These are phyloP conservation scores for Hypsopygia costalis DNA, from an alignment of 2,888 invertebrate genomes.

Conservation along the genomic window DNA sequence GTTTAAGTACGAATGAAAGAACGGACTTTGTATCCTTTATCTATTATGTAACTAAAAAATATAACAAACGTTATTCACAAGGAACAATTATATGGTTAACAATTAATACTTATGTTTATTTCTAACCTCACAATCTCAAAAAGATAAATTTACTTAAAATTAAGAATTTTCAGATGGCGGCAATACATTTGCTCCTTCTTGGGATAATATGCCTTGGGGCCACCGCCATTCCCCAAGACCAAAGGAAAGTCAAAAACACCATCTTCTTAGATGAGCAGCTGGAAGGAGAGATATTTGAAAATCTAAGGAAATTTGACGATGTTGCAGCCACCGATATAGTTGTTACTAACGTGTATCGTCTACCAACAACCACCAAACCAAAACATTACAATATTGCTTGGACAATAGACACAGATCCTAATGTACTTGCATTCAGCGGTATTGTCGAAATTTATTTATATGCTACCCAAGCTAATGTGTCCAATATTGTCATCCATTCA, in stretches of 20 bases:
- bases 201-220: constrained; percentile 35
- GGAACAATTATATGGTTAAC: too few relatives aligned
- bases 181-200: constrained; percentile 38
- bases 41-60: too few relatives aligned
- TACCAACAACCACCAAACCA: constrained; percentile 75
- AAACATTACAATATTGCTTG: constrained; percentile 72
- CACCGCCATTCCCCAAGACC: constrained; percentile 33
- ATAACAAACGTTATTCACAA: too few relatives aligned
- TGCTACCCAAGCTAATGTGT: constrained; percentile 42
- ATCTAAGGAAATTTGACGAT: constrained; percentile 18
- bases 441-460: constrained; percentile 46
- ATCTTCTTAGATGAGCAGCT: constrained; percentile 62
- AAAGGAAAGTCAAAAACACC: constrained; percentile 43
- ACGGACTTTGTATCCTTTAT: too few relatives aligned
- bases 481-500: constrained; percentile 54
- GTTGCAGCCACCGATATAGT: constrained; percentile 12
- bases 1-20: too few relatives aligned
- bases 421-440: constrained; percentile 46
- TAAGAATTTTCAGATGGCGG: constrained; percentile 35
- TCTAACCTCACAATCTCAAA: too few relatives aligned
- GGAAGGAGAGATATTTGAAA: constrained; percentile 54
- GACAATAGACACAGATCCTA: constrained; percentile 46
- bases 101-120: too few relatives aligned
- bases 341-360: constrained; percentile 49
- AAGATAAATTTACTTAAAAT: too few relatives aligned